Conservation (phyloP, 2,113 vertebrate genomes). For the Ophiodon elongatus region DNA sequence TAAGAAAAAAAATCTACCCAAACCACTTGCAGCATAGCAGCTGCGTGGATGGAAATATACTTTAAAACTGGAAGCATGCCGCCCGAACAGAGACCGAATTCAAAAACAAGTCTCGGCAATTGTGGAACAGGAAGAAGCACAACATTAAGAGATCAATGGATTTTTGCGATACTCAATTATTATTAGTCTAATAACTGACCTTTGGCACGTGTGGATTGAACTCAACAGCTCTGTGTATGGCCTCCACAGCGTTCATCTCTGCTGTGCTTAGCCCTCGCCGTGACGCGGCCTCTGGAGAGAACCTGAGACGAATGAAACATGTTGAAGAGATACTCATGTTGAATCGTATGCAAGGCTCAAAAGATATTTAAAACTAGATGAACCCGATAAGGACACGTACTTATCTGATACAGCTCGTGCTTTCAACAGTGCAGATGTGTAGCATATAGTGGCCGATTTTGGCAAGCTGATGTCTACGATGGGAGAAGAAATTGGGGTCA, state of each 20-base stretch:
- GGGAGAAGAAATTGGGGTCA: not conserved
- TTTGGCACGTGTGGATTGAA: slow-evolving; percentile 99
- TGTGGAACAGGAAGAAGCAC: not conserved
- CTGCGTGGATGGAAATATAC: not conserved
- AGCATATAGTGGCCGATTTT: slow-evolving; percentile 99
- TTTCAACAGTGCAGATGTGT: slow-evolving; percentile 98
- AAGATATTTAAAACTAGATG: not conserved
- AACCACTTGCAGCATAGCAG: not conserved
- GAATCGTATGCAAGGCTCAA: not conserved
- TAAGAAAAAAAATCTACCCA: not conserved
- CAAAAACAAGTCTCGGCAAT: not conserved
- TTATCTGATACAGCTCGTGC: slow-evolving; percentile 99
- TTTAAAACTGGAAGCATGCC: not conserved
- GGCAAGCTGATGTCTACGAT: slow-evolving; percentile 96
- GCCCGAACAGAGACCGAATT: not conserved
- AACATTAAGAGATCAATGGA: not conserved
- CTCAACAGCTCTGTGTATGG: slow-evolving; percentile 99
- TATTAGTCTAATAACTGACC: slow-evolving; percentile 80
- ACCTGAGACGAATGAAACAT: slow-evolving; percentile 81
- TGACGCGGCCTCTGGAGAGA: slow-evolving; percentile 97
- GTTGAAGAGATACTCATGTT: not conserved
- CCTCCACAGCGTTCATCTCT: slow-evolving; percentile 99
- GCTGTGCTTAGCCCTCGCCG: slow-evolving; percentile 97
- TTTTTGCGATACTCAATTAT: not conserved
- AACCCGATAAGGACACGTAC: slow-evolving; percentile 80